phyloP scores from a whole-genome alignment of 2,888 invertebrate genomes.

The Drosophila parthenogenetica region DNA sequence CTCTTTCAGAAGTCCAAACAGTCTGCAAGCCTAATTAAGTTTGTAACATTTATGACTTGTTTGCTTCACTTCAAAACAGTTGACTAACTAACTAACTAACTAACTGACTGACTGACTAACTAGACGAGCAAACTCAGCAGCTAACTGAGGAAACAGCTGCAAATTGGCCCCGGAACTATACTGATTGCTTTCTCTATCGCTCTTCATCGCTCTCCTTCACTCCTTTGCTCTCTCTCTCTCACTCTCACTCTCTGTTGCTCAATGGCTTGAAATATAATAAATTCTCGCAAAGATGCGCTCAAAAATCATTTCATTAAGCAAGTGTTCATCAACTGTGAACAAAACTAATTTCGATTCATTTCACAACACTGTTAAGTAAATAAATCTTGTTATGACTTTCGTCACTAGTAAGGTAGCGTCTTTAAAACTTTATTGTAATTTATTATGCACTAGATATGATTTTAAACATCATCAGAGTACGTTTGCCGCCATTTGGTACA shows the following conservation, averaged over 20 bases:
- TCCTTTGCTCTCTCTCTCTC: neutral
- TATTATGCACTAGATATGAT: no score
- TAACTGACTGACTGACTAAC: conserved; percentile 1
- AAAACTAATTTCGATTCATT: no score
- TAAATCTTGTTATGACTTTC: no score
- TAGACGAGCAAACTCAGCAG: conserved; percentile 35
- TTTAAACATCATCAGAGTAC: no score
- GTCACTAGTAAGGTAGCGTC: no score
- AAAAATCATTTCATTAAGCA: neutral
- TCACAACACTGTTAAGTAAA: neutral
- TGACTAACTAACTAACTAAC: conserved; percentile 47
- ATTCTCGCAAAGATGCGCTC: neutral
- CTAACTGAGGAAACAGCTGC: conserved; percentile 38
- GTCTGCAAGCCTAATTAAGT: conserved; percentile 71
- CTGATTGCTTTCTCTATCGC: conserved; percentile 12
- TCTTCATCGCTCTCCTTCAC: neutral
- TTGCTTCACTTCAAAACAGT: conserved; percentile 59
- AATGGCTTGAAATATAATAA: neutral
- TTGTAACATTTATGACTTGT: conserved; percentile 76
- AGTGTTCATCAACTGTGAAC: no score
- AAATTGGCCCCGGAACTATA: conserved; percentile 24
- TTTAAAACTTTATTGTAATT: no score
- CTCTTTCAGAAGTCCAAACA: conserved; percentile 12
- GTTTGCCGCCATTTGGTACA: no score
- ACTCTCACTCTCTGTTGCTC: no score